Evolutionary conservation across 2,888 invertebrate species (phyloP), one percentile per base, ranked within the genome.

Genomic region (Timandra comae): DNA sequence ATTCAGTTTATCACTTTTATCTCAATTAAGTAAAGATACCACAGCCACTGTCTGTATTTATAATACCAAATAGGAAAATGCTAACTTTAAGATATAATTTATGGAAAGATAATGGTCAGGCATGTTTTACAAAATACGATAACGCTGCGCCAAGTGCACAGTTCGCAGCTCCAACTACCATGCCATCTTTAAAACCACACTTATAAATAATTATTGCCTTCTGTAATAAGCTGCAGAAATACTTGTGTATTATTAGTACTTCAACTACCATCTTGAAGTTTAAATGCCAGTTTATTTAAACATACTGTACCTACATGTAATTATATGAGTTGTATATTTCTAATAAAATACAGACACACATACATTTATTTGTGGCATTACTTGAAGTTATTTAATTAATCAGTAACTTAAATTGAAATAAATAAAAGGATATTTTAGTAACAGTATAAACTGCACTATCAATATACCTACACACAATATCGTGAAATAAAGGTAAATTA

Each of bases 1-100:
- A 69, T 71, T 65, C 79, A 72, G 50, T 63, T 53, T 65, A 66
- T 64, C 74, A 71, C 74, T 63, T 71, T 41, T 74, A 74, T 63
- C 63, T 78, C 78, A 79, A 70, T 71, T 79, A 81, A 79, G 80
- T 82, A 77, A 82, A 81, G 73, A 84, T 84, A 85, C 85, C 85
- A 85, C 85, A 85, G 85, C 85, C 85, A 85, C 84, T 80, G 80
- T 81, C 82, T 84, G 84, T 85, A 84, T 82, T 81, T 76, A 82
- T 79, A 84, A 84, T 82, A 84, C 84, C 85, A 75, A 85, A 84
- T 84, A 84, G 82, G 81, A 84, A 81, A 82, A 84, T 81, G 82
- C 80, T 76, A 63, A 77, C 63, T 71, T 71, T 73, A 63, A 74
- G 43, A 75, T 69, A 79, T 70, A 71, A 72, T 64, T 71, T 71